Percentiles rank a stretch among this genome's conserved stretches.
Conservation (phyloP, 1,140 invertebrate species). For the Goniozus legneri region DNA sequence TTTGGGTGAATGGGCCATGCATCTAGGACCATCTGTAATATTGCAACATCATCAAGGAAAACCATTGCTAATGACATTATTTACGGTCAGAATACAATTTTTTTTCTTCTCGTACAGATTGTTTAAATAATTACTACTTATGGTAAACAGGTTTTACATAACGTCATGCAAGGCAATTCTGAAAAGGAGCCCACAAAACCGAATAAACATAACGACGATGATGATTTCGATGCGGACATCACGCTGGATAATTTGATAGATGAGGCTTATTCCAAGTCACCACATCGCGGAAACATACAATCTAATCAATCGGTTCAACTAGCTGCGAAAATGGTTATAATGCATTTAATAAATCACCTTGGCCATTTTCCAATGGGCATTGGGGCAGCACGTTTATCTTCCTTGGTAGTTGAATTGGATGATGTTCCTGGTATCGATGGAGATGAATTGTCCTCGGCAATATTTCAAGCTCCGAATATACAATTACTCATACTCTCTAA, state of each 20-base stretch:
- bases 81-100: slow-evolving; percentile 52
- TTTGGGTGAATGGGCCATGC: slow-evolving; percentile 91
- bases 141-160: slow-evolving; percentile 40
- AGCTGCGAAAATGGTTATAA: slow-evolving; percentile 69
- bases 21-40: slow-evolving; percentile 56
- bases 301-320: slow-evolving; percentile 61
- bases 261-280: slow-evolving; percentile 51
- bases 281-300: slow-evolving; percentile 44
- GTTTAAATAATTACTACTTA: background rate
- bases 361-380: slow-evolving; percentile 88
- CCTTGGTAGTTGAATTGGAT: slow-evolving; percentile 87
- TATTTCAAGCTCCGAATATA: slow-evolving; percentile 84
- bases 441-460: slow-evolving; percentile 72
- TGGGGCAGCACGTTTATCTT: slow-evolving; percentile 79
- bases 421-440: slow-evolving; percentile 75
- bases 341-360: slow-evolving; percentile 82
- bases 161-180: slow-evolving; percentile 44
- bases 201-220: slow-evolving; percentile 39
- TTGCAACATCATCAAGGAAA: slow-evolving; percentile 52
- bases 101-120: slow-evolving; percentile 11
- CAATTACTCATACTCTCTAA: slow-evolving; percentile 85
- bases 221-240: slow-evolving; percentile 72
- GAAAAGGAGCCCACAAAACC: slow-evolving; percentile 35
- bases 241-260: slow-evolving; percentile 64
- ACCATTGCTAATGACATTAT: slow-evolving; percentile 61